A percentile compares a stretch with the other conserved stretches of the same genome.
These are phyloP conservation scores for Latrodectus elegans DNA, from an alignment of 2,888 invertebrate genomes.

Conservation along the genomic window DNA sequence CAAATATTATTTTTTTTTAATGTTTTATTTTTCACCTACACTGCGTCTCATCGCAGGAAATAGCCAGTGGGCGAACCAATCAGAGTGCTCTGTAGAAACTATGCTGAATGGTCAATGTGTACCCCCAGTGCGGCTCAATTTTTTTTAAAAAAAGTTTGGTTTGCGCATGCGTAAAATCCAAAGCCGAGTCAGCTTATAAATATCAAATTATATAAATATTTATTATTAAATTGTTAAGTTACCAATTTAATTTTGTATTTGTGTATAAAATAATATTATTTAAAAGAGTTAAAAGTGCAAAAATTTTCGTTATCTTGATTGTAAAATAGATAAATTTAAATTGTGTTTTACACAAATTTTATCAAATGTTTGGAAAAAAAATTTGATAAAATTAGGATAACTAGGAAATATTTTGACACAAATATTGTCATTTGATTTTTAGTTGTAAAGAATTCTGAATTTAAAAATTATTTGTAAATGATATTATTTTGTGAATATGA, in stretches of 20 bases:
- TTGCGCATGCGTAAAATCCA: conserved; percentile 22
- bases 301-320: no score
- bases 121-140: conserved; percentile 32
- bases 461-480: not conserved
- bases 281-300: no score
- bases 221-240: no score
- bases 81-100: conserved; percentile 1
- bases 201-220: no score
- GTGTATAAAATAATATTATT: no score
- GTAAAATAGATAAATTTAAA: no score
- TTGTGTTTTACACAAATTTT: no score
- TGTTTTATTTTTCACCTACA: conserved; percentile 42
- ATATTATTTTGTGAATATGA: no score
- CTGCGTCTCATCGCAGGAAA: conserved; percentile 12
- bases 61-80: conserved; percentile 49
- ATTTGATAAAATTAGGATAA: no score
- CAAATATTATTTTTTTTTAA: conserved; percentile 26
- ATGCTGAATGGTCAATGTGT: conserved; percentile 36
- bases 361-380: no score
- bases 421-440: no score
- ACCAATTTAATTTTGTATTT: not conserved
- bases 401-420: no score
- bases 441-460: not conserved
- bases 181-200: conserved; percentile 32
- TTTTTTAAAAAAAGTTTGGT: not conserved